phyloP scores from a whole-genome alignment of 1,140 invertebrate genomes.

The Drosophila parvula region DNA sequence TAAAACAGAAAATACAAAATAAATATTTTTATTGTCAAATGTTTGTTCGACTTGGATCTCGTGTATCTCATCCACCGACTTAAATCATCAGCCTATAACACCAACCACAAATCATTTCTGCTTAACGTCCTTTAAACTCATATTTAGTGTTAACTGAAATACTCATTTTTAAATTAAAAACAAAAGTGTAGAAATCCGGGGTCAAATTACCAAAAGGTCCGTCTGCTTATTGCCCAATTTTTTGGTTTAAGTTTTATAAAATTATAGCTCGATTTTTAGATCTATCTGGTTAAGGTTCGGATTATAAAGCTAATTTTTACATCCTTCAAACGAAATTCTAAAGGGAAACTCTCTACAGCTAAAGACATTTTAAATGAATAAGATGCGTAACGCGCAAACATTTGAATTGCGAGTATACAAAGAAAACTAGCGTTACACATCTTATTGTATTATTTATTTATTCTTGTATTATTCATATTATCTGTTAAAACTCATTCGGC shows the following conservation, averaged over 20 bases:
- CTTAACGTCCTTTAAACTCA: slow-evolving; percentile 3
- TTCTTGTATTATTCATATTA: no score
- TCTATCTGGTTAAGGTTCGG: background rate
- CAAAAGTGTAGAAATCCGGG: background rate
- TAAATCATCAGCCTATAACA: slow-evolving; percentile 11
- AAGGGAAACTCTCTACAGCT: background rate
- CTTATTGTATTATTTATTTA: background rate
- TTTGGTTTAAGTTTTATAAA: no score
- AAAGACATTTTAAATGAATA: background rate
- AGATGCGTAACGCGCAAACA: background rate
- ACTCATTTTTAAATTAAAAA: background rate
- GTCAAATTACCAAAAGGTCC: background rate
- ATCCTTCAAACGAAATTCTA: background rate
- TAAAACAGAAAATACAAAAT: slow-evolving; percentile 30
- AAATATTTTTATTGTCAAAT: slow-evolving; percentile 47
- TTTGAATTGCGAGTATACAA: no score
- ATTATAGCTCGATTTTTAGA: background rate
- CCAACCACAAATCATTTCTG: slow-evolving; percentile 20
- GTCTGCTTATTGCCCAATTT: background rate
- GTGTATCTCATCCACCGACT: slow-evolving; percentile 13
- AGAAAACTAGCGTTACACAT: background rate
- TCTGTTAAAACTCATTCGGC: background rate
- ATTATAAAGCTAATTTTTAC: no score
- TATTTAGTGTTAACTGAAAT: background rate
- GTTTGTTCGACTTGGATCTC: slow-evolving; percentile 17